These are phyloP conservation scores for Drosophila kurseongensis DNA, from an alignment of 1,140 invertebrate genomes.

Conservation along the genomic window DNA sequence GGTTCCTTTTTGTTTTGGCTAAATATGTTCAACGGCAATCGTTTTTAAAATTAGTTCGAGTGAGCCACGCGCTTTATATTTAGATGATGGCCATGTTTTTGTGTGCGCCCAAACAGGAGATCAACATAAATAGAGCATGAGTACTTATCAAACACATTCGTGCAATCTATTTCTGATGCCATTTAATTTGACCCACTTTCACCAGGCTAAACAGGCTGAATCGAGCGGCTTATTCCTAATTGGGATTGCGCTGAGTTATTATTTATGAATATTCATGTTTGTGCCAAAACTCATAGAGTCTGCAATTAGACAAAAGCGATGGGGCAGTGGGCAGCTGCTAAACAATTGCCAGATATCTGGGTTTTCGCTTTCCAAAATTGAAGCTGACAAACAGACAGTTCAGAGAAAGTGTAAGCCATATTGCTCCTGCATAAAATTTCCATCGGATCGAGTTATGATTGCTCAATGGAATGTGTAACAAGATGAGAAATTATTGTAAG, in stretches of 20 bases:
- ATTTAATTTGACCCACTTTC: conserved; percentile 76
- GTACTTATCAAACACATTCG: conserved; percentile 53
- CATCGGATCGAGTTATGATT: too few relatives aligned
- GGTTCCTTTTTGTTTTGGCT: conserved; percentile 19
- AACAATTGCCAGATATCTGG: conserved; percentile 27
- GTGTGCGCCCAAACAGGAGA: conserved; percentile 16
- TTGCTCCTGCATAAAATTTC: background rate
- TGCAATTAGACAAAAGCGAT: conserved; percentile 61
- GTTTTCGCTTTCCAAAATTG: conserved; percentile 42
- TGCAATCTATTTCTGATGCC: conserved; percentile 53
- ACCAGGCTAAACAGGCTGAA: conserved; percentile 30
- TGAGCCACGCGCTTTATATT: conserved; percentile 79
- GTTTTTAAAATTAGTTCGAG: conserved; percentile 63
- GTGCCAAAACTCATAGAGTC: conserved; percentile 50
- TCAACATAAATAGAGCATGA: conserved; percentile 41
- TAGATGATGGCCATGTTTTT: conserved; percentile 66
- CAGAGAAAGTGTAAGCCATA: conserved; percentile 29
- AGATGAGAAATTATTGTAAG: too few relatives aligned
- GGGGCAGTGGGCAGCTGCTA: conserved; percentile 31
- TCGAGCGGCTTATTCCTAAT: conserved; percentile 68
- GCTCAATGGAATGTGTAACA: too few relatives aligned
- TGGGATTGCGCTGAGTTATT: conserved; percentile 42
- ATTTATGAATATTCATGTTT: conserved; percentile 58
- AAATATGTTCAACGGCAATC: conserved; percentile 60
- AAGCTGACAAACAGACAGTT: conserved; percentile 6